A percentile compares a stretch with the other conserved stretches of the same genome.
phyloP scores from a whole-genome alignment of 2,888 invertebrate species.

The Dioctria rufipes region DNA sequence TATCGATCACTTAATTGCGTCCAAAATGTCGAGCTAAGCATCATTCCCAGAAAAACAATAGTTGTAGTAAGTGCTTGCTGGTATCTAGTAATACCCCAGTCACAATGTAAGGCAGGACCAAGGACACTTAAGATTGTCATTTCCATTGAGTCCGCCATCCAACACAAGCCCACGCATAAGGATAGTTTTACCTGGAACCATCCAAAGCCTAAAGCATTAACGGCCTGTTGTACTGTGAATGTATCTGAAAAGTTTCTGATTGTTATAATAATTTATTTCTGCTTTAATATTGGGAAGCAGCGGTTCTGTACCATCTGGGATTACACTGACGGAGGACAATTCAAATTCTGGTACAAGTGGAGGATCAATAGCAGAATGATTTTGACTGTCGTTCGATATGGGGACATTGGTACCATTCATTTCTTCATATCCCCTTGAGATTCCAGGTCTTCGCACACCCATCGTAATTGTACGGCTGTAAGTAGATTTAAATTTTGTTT shows the following conservation, averaged over 20 bases:
- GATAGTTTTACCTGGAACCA: constrained; percentile 92
- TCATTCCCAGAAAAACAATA: constrained; percentile 96
- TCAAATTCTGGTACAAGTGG: constrained; percentile 73
- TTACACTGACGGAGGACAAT: constrained; percentile 78
- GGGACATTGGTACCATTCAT: constrained; percentile 62
- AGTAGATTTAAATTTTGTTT: constrained; percentile 2
- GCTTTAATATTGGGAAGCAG: not conserved
- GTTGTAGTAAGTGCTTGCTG: constrained; percentile 95
- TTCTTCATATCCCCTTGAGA: constrained; percentile 62
- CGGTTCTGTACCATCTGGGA: constrained; percentile 75
- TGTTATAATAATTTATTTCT: constrained; percentile 1
- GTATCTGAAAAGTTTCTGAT: constrained; percentile 77
- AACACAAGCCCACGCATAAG: constrained; percentile 87
- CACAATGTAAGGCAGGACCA: constrained; percentile 94
- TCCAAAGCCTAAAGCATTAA: constrained; percentile 89
- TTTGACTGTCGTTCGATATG: constrained; percentile 33
- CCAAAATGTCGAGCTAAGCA: constrained; percentile 97
- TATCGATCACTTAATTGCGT: constrained; percentile 94
- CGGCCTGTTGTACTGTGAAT: constrained; percentile 89
- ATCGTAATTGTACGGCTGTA: constrained; percentile 53
- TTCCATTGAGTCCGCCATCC: constrained; percentile 99
- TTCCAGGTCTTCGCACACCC: constrained; percentile 62
- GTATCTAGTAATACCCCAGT: constrained; percentile 90
- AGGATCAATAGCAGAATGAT: constrained; percentile 57
- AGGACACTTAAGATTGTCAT: constrained; percentile 96